Evolutionary conservation across 1,140 invertebrate genomes (phyloP), one percentile per base, ranked within the genome.

Genomic region (Bombus confusus): DNA sequence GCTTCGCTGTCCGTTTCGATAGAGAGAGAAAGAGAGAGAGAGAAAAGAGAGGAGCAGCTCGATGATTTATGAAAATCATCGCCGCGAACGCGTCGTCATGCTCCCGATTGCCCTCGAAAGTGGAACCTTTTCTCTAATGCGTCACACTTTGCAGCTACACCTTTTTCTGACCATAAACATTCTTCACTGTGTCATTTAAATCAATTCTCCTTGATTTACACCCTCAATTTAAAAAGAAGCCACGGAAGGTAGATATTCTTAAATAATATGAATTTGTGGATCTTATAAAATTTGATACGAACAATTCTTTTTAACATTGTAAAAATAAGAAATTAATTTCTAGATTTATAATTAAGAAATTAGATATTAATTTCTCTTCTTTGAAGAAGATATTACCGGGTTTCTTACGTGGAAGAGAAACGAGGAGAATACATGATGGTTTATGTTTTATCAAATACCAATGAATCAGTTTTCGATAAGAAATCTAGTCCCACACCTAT

Each of bases 1-100:
- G 83, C 68, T 87, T 66, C 85, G 85, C 85, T 81, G 88, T 91
- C 89, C 87, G 71, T 85, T 88, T 82, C 83, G 84, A 88, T 89
- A 87, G 43, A 59, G 25, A 59, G 25, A 59, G 22, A 59, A 25
- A 59, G 3, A 28, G 57, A 28, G 0, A 59, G 25, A 28, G 2
- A 9, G 25, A 59, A 9, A 28, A 12, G 25, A 59, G 57, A 62
- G 28, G 6, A 52, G 18, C 66, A 78, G 66, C 34, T 34, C 78
- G 74, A 86, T 86, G 86, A 85, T 85, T 86, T 83, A 73, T 73
- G 78, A 59, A 66, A 85, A 85, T 85, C 74, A 79, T 85, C 62
- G 77, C 37, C 31, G 18, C 15, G 57, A 57, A 62, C 37, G 37
- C 37, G 57, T 31, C 22, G 78, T 80, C 52, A 37, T 69, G 64